Conservation (phyloP, 1,140 invertebrate genomes). For the Aphelinus atriplicis region DNA sequence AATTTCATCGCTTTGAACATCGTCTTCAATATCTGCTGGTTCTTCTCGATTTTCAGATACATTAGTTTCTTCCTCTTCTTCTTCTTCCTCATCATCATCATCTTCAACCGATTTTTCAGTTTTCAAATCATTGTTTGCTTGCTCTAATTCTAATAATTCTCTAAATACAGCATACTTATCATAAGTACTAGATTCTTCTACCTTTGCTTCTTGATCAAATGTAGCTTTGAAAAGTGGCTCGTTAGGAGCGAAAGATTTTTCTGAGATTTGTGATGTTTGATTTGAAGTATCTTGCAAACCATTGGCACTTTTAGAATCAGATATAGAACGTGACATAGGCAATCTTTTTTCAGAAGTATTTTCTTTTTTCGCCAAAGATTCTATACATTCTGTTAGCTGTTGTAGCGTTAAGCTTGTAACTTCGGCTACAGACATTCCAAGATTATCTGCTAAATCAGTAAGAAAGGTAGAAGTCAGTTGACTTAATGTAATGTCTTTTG, state of each 20-base stretch:
- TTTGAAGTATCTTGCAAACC: background rate
- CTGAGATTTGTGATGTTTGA: constrained; percentile 34
- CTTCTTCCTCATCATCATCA: constrained; percentile 9
- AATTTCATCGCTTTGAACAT: constrained; percentile 45
- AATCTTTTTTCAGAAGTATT: constrained; percentile 8
- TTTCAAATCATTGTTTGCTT: constrained; percentile 61
- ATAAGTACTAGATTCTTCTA: constrained; percentile 58
- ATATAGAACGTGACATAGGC: constrained; percentile 51
- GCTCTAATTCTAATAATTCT: constrained; percentile 80
- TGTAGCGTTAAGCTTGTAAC: constrained; percentile 86
- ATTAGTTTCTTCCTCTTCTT: constrained; percentile 32
- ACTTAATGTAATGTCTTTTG: constrained; percentile 80
- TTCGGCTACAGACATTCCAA: constrained; percentile 79
- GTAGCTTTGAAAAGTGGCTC: constrained; percentile 68
- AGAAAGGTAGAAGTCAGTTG: constrained; percentile 84
- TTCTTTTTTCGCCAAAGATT: constrained; percentile 58
- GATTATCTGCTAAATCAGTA: constrained; percentile 77
- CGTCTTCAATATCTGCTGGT: constrained; percentile 46
- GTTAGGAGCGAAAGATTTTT: constrained; percentile 38
- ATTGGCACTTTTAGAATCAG: constrained; percentile 10
- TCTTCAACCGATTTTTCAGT: constrained; percentile 57
- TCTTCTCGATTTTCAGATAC: constrained; percentile 53
- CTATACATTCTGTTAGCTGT: constrained; percentile 82
- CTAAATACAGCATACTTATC: constrained; percentile 88
- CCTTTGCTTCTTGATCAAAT: constrained; percentile 63